phyloP scores from a whole-genome alignment of 2,797 vertebrate species.

The Artibeus jamaicensis region DNA sequence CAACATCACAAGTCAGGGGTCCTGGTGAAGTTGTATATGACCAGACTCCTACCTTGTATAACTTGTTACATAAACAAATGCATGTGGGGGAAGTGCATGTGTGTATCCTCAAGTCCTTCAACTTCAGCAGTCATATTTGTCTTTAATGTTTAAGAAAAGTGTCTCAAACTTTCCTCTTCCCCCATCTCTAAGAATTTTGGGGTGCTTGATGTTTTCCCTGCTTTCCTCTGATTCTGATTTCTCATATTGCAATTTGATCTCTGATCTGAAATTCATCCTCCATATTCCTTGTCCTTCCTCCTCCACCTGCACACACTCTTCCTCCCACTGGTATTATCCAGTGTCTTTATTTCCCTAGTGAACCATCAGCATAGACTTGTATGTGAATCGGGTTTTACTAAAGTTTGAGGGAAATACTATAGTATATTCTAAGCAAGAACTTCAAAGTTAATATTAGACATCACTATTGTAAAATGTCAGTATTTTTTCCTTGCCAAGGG shows the following conservation, averaged over 20 bases:
- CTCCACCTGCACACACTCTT: background rate
- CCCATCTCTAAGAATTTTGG: background rate
- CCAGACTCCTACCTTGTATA: background rate
- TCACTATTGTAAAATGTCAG: background rate
- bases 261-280: background rate
- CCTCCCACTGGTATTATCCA: background rate
- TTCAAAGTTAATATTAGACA: background rate
- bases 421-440: background rate
- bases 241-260: background rate
- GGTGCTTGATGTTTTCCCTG: background rate
- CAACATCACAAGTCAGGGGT: background rate
- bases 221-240: background rate
- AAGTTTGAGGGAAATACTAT: background rate
- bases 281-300: background rate
- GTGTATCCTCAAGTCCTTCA: background rate
- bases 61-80: slow-evolving; percentile 16
- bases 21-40: background rate
- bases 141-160: slow-evolving; percentile 5
- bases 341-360: background rate
- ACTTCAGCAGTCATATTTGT: background rate
- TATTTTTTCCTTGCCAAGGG: background rate
- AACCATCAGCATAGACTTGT: background rate
- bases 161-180: background rate
- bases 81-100: background rate
- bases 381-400: background rate